These are phyloP conservation scores for Salvelinus alpinus DNA, from an alignment of 2,113 vertebrate species.

Conservation along the genomic window DNA sequence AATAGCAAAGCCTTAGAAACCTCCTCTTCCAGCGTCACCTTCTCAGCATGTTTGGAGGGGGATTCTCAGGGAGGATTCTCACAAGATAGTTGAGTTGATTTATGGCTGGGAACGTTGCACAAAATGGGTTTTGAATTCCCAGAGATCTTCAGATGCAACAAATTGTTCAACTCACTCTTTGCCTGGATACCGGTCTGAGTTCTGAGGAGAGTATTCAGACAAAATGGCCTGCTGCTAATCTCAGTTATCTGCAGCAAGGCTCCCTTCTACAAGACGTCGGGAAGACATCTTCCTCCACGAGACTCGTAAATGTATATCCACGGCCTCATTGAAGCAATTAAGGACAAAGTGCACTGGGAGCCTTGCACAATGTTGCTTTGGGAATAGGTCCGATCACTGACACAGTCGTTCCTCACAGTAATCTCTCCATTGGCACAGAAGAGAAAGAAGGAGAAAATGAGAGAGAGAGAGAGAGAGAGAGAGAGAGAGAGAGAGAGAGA, in stretches of 20 bases:
- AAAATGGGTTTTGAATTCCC: conserved; percentile 54
- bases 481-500: not conserved
- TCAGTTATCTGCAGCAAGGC: conserved; percentile 35
- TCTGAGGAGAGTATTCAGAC: conserved; percentile 40
- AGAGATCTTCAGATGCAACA: conserved; percentile 57
- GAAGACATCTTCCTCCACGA: conserved; percentile 42
- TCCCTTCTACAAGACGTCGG: conserved; percentile 35
- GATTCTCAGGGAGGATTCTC: conserved; percentile 51
- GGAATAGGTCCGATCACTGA: conserved; percentile 55
- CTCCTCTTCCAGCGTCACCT: conserved; percentile 43
- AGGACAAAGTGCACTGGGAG: conserved; percentile 58
- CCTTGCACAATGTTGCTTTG: conserved; percentile 60
- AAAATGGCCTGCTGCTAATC: conserved; percentile 47
- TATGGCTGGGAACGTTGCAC: conserved; percentile 56
- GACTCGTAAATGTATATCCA: conserved; percentile 57
- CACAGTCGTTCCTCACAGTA: conserved; percentile 54
- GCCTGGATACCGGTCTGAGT: conserved; percentile 28
- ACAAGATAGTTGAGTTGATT: conserved; percentile 54
- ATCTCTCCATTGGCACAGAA: conserved; percentile 28
- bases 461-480: not conserved
- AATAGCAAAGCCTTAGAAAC: conserved; percentile 60
- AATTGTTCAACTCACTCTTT: conserved; percentile 43
- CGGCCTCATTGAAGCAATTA: conserved; percentile 59
- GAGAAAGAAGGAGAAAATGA: not conserved
- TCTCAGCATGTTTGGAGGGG: conserved; percentile 43